Base-by-base conservation (phyloP, 2,888 invertebrate species). In the Pantelozetes paolii region DNA sequence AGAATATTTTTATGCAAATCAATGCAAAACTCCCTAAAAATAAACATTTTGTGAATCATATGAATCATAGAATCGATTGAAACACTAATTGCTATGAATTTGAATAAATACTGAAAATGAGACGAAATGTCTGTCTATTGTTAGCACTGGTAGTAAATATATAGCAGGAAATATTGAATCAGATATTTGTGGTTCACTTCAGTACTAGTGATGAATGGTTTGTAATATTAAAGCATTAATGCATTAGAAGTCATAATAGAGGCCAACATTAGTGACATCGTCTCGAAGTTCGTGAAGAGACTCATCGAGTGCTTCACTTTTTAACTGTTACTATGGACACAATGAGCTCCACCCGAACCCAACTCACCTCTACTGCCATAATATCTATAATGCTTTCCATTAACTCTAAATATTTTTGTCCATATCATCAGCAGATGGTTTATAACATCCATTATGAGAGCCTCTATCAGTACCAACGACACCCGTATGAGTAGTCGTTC, bases 371-470 rank as follows among this genome's bases (percentile, higher is more conserved):
- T 13, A 13, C 18, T 13, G 32, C 32, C 30, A 62, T 62, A 62
- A 62, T 62, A 62, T 62, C 62, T 62, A 5, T 30, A 62, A 62
- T 62, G 62, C 32, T 32, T 28, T 62, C 62, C 62, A 62, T 62
- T 62, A 62, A 62, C 62, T 62, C 32, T 15, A 62, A 28, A 28
- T n/a, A 62, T 30, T 62, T 30, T 8, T 54, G 5, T 26, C 13
- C 32, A 62, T 62, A 62, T 62, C 62, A 32, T 62, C 62, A 62
- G 30, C 62, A 62, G 62, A 62, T 62, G 62, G 30, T 62, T 62
- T 20, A 62, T 62, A 62, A 62, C 28, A 6, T 62, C 26, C 62
- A 62, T 62, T 62, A 62, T 32, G 62, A 32, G 62, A 30, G 62
- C 62, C 30, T 28, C 18, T 5, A 5, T 32, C 15, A 30, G 1